Evolutionary conservation across 2,113 vertebrate species (phyloP).

Genomic region (Scomber scombrus): DNA sequence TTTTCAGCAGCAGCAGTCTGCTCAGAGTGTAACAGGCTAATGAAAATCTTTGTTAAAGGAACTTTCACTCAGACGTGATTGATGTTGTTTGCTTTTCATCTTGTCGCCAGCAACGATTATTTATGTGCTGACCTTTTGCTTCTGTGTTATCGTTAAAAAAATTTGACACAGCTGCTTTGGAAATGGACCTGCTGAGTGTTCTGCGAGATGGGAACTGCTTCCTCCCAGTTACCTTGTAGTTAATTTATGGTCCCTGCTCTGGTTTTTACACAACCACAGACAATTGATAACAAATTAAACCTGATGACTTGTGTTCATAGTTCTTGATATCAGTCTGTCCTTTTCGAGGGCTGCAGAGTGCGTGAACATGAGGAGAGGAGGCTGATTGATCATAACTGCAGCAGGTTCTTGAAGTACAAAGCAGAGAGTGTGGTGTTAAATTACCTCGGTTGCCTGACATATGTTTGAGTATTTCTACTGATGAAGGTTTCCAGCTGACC

Average conservation of each 20-base stretch:
- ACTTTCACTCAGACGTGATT: background rate
- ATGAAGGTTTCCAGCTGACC: slow-evolving; percentile 46
- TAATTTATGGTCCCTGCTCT: slow-evolving; percentile 10
- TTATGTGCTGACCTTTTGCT: slow-evolving; percentile 34
- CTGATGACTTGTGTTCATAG: background rate
- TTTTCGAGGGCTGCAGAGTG: slow-evolving; percentile 9
- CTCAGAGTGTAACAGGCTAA: background rate
- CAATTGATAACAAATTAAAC: slow-evolving; percentile 25
- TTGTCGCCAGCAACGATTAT: slow-evolving; percentile 13
- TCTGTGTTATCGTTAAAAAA: slow-evolving; percentile 8
- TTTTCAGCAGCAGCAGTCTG: background rate
- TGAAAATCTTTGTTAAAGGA: background rate
- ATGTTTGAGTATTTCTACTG: slow-evolving; percentile 42
- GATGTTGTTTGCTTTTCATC: slow-evolving; percentile 21
- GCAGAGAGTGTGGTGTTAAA: slow-evolving; percentile 37
- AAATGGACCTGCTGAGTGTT: slow-evolving; percentile 12
- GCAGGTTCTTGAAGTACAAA: slow-evolving; percentile 38
- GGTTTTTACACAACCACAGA: background rate
- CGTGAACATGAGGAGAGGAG: background rate
- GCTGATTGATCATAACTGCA: background rate
- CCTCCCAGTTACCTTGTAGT: background rate
- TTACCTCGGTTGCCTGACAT: slow-evolving; percentile 33
- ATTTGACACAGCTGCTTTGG: slow-evolving; percentile 5
- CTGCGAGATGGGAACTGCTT: background rate
- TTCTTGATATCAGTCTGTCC: background rate